Evolutionary conservation across 2,797 vertebrate species (phyloP), one percentile per base, ranked within the genome.

Genomic region (Bucorvus abyssinicus): DNA sequence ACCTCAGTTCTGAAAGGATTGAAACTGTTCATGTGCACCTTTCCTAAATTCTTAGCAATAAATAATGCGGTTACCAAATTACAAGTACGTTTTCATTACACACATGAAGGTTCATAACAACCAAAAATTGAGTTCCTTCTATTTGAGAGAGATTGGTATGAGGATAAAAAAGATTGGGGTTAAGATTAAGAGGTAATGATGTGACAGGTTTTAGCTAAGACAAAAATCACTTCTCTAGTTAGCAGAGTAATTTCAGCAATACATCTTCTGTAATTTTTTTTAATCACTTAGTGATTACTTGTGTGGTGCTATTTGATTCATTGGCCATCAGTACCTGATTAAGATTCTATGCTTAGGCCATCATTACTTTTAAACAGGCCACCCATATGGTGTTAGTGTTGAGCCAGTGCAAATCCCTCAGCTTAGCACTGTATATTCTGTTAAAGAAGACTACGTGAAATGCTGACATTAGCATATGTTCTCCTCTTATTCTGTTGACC

Each of bases 311-410:
- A 97, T 98, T 98, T 98, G 98, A 98, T 98, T 98, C 98, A 98
- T 98, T 97, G 98, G 89, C 95, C 96, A 96, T 97, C 96, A 97
- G 96, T 96, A 95, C 88, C 96, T 97, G 97, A 97, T 97, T 98
- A 98, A 97, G 97, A 98, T 98, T 96, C 95, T 97, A 61, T 91
- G 91, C 97, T 97, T 78, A 97, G 98, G 97, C 98, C 98, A 98
- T 98, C 96, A 98, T 98, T 98, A 98, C 98, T 98, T 97, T 98
- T 96, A 97, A 98, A 97, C 98, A 97, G 98, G 98, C 98, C 98
- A 98, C 98, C 98, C 98, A 99, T 99, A 98, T 99, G 99, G 98
- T 98, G 98, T 97, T 98, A 98, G 98, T 98, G 98, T 98, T 98
- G 98, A 98, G 98, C 98, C 98, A 95, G 97, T 98, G 98, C 97